These are phyloP conservation scores for Monoplex corrugatus DNA, from an alignment of 2,888 invertebrate genomes.

Conservation along the genomic window DNA sequence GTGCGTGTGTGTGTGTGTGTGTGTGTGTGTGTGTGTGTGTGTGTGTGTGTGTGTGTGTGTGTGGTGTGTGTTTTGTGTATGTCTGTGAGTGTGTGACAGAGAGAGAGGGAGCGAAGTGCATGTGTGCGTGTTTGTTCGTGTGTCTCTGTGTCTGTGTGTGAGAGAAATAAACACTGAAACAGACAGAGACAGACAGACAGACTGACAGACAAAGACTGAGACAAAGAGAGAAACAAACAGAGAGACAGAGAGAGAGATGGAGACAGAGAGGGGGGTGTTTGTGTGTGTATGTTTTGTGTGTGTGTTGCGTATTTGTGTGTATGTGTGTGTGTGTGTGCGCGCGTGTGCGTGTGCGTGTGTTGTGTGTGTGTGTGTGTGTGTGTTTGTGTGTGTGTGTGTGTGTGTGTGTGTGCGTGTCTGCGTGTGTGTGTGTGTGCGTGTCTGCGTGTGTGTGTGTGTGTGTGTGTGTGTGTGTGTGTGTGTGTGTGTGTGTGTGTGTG, in stretches of 20 bases:
- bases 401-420: too few relatives aligned
- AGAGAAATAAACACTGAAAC: neutral
- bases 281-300: neutral
- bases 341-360: neutral
- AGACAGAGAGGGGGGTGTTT: neutral
- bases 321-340: neutral
- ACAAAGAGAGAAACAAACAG: neutral
- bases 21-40: too few relatives aligned
- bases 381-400: neutral
- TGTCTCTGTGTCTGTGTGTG: too few relatives aligned
- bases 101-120: neutral
- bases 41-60: too few relatives aligned
- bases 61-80: too few relatives aligned
- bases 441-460: too few relatives aligned
- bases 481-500: too few relatives aligned
- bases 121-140: too few relatives aligned
- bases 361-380: neutral
- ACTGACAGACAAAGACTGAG: neutral
- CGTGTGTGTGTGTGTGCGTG: too few relatives aligned
- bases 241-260: neutral
- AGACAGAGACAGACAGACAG: neutral
- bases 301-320: neutral
- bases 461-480: too few relatives aligned
- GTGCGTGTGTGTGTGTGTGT: too few relatives aligned
- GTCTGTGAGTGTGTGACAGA: too few relatives aligned